Percentiles rank a stretch among this genome's conserved stretches.
phyloP scores from a whole-genome alignment of 2,113 vertebrate species.

The Myodes glareolus region DNA sequence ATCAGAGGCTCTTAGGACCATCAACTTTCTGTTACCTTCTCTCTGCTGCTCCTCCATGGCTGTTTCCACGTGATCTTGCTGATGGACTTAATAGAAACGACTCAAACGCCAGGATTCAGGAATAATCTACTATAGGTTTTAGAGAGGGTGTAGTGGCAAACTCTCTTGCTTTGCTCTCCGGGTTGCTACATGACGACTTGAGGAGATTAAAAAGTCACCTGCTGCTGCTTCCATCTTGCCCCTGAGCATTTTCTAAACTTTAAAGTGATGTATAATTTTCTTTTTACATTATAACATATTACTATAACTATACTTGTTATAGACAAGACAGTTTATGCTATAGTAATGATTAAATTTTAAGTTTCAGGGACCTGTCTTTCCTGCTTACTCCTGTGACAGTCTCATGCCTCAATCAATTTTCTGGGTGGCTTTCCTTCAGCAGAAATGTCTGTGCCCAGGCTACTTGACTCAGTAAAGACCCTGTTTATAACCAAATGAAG shows the following conservation, averaged over 20 bases:
- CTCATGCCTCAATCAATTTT: not conserved
- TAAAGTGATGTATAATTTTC: not conserved
- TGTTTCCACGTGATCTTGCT: not conserved
- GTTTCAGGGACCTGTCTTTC: not conserved
- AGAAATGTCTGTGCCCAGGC: not conserved
- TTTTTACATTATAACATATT: not conserved
- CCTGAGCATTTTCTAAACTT: not conserved
- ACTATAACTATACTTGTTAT: too few relatives aligned
- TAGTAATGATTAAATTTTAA: not conserved
- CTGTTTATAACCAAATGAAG: not conserved
- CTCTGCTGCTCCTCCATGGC: not conserved
- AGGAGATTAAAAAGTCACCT: not conserved
- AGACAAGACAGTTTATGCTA: not conserved
- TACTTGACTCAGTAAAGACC: not conserved
- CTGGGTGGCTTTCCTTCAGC: not conserved
- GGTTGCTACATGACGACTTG: not conserved
- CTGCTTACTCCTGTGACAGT: not conserved
- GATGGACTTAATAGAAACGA: not conserved
- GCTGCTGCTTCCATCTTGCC: not conserved
- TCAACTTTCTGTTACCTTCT: not conserved
- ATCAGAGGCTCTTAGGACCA: not conserved
- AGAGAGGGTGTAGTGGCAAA: not conserved
- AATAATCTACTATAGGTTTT: not conserved
- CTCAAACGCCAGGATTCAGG: not conserved
- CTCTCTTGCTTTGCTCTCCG: not conserved